Evolutionary conservation across 2,888 invertebrate species (phyloP).

Genomic region (Tetramorium bicarinatum): DNA sequence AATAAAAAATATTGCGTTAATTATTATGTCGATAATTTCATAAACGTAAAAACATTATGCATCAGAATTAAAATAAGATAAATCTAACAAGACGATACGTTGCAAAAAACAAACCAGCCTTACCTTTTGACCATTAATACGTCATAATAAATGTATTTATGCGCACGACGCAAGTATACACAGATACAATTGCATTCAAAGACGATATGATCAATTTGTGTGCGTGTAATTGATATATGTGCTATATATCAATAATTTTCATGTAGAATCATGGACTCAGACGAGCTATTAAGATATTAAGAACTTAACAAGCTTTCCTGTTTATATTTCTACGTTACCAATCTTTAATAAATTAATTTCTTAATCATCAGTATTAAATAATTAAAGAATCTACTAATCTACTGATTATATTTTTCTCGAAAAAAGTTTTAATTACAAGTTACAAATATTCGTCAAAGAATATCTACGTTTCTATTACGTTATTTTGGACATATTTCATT

Average conservation of each 20-base stretch:
- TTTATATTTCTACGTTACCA: not conserved
- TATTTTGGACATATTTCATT: not conserved
- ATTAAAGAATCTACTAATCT: not conserved
- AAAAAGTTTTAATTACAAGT: not conserved
- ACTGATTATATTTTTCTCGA: not conserved
- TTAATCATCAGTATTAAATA: not conserved
- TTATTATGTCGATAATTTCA: not conserved
- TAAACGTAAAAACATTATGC: not conserved
- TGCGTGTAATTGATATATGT: not conserved
- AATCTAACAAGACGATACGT: not conserved
- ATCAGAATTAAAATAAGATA: conserved; percentile 3
- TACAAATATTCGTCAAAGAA: conserved; percentile 1
- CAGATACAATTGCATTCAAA: not conserved
- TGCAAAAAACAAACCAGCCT: conserved; percentile 29
- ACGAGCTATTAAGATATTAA: not conserved
- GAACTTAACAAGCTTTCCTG: not conserved
- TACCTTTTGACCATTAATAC: conserved; percentile 13
- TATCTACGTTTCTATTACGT: not conserved
- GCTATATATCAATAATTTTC: not conserved
- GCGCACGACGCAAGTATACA: not conserved
- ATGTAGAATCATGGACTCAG: not conserved
- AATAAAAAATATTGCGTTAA: not conserved
- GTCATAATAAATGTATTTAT: conserved; percentile 13
- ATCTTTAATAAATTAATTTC: not conserved
- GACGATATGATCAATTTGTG: not conserved